A percentile compares a stretch with the other conserved stretches of the same genome.
Evolutionary conservation across 2,888 invertebrate species (phyloP).

Genomic region (Diplolepis rosae): DNA sequence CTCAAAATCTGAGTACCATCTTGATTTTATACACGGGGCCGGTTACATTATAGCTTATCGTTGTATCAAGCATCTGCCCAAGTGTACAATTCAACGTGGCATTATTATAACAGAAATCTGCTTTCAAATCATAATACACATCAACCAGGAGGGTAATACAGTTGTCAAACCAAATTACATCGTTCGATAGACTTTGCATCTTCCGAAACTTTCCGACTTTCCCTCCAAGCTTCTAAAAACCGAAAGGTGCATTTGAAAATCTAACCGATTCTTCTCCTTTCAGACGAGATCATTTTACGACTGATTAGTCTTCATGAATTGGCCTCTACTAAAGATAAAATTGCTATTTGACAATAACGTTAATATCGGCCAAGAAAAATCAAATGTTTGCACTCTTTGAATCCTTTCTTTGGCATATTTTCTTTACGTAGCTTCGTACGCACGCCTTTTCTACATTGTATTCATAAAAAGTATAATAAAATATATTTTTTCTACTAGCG

Average conservation of each 20-base stretch:
- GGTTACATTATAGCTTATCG: slow-evolving; percentile 50
- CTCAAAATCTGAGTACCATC: slow-evolving; percentile 16
- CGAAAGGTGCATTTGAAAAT: slow-evolving; percentile 25
- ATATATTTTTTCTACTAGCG: too few relatives aligned
- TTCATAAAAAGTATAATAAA: background rate
- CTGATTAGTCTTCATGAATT: slow-evolving; percentile 18
- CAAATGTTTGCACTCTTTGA: slow-evolving; percentile 23
- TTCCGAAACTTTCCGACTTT: slow-evolving; percentile 44
- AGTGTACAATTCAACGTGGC: slow-evolving; percentile 49
- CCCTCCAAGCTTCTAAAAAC: background rate
- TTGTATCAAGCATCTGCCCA: slow-evolving; percentile 61
- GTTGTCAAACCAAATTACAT: slow-evolving; percentile 63
- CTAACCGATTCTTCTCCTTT: slow-evolving; percentile 29
- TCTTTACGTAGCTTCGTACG: background rate
- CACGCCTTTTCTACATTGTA: too few relatives aligned
- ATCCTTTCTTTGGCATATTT: slow-evolving; percentile 7
- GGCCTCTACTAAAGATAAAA: background rate
- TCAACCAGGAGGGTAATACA: slow-evolving; percentile 51
- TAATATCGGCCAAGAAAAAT: slow-evolving; percentile 16
- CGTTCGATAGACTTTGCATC: slow-evolving; percentile 40
- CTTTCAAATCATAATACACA: slow-evolving; percentile 29
- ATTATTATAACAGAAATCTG: slow-evolving; percentile 46
- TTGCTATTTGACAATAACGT: slow-evolving; percentile 23
- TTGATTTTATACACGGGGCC: slow-evolving; percentile 13
- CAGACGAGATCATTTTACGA: slow-evolving; percentile 11